These are phyloP conservation scores for Lepetodrilus schrolli DNA, from an alignment of 2,888 invertebrate species.

Conservation along the genomic window DNA sequence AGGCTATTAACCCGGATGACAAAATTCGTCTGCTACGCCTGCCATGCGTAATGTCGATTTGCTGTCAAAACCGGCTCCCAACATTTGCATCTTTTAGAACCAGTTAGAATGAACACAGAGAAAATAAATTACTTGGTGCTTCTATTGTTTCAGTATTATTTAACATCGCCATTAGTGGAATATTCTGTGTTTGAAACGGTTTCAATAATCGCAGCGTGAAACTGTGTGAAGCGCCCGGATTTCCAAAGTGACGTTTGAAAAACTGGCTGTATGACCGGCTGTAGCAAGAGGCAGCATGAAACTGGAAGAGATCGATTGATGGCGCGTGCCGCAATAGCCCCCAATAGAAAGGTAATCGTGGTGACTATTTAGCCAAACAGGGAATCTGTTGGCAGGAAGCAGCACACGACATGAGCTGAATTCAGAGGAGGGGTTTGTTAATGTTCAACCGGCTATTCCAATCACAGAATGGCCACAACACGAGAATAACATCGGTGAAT, in stretches of 20 bases:
- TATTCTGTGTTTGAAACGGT: too few relatives aligned
- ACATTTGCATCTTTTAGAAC: too few relatives aligned
- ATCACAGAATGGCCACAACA: not conserved
- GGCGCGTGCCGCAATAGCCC: conserved; percentile 14
- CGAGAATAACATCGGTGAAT: not conserved
- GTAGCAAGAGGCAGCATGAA: not conserved
- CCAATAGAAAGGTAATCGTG: conserved; percentile 32
- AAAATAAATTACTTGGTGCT: too few relatives aligned
- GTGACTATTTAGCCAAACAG: conserved; percentile 19
- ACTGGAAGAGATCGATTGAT: conserved; percentile 1
- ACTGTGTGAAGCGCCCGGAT: not conserved
- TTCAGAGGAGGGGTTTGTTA: conserved; percentile 8
- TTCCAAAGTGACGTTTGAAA: not conserved
- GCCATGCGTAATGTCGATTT: not conserved
- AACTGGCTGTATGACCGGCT: conserved; percentile 8
- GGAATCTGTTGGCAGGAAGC: conserved; percentile 16
- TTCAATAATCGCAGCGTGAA: too few relatives aligned
- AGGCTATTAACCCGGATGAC: not conserved
- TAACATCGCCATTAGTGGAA: too few relatives aligned
- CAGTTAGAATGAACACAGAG: too few relatives aligned
- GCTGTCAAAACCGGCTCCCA: not conserved
- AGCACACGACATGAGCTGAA: conserved; percentile 22
- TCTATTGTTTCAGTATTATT: too few relatives aligned
- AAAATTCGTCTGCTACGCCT: conserved; percentile 7
- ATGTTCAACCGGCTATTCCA: not conserved